Conservation (phyloP, 2,113 vertebrate genomes). For the Craseonycteris thonglongyai region DNA sequence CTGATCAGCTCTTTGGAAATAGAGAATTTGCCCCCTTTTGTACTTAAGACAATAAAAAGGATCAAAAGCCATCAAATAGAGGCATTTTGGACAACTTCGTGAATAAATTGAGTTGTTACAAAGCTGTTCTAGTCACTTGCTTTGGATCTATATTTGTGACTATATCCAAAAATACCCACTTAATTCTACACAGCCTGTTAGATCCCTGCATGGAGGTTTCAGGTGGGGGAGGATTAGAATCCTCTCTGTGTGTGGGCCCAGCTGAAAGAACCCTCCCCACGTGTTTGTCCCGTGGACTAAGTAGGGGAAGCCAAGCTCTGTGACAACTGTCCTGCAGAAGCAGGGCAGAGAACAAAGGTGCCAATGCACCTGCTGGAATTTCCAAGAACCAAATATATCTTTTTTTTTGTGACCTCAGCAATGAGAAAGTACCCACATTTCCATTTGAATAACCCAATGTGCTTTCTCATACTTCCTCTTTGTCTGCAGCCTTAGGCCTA, state of each 20-base stretch:
- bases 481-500: background rate
- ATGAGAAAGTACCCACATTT: background rate
- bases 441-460: background rate
- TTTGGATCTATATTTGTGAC: background rate
- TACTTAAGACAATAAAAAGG: background rate
- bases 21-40: background rate
- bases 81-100: background rate
- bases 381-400: background rate
- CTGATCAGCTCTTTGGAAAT: background rate
- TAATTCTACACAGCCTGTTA: background rate
- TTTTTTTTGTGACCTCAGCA: background rate
- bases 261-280: background rate
- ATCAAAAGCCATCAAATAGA: background rate
- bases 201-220: background rate
- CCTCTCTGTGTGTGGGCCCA: background rate
- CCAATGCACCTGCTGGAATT: background rate
- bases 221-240: background rate
- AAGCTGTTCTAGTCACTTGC: background rate
- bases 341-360: background rate
- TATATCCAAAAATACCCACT: background rate
- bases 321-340: background rate
- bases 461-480: background rate
- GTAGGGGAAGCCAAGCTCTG: background rate
- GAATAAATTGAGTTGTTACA: background rate
- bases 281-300: no score